phyloP scores from a whole-genome alignment of 2,797 vertebrate genomes.

The Taeniopygia guttata region DNA sequence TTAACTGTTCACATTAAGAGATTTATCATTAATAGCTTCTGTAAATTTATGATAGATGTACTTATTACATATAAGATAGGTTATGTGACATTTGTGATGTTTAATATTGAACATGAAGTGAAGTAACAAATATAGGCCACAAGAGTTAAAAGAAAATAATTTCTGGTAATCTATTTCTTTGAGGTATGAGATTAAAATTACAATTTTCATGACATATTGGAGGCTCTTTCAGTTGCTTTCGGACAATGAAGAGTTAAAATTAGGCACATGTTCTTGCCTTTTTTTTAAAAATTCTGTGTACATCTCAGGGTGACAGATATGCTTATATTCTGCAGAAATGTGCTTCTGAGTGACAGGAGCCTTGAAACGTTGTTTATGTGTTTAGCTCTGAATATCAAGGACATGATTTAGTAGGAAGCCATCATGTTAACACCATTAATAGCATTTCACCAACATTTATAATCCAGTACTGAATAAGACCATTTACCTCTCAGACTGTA shows the following conservation, averaged over 20 bases:
- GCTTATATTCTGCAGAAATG: constrained; percentile 61
- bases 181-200: constrained; percentile 22
- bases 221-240: neutral
- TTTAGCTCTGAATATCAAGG: constrained; percentile 65
- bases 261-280: constrained; percentile 6
- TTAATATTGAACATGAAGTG: constrained; percentile 1
- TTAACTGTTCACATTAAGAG: neutral
- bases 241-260: constrained; percentile 59
- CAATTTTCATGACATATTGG: constrained; percentile 33
- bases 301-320: constrained; percentile 59
- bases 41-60: neutral
- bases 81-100: neutral
- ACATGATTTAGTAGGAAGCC: constrained; percentile 44
- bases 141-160: neutral
- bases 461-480: constrained; percentile 2
- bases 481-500: neutral
- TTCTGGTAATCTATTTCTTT: neutral
- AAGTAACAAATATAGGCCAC: neutral
- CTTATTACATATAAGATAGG: neutral
- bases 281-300: neutral
- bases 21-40: neutral
- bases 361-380: constrained; percentile 63
- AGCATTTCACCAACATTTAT: constrained; percentile 51
- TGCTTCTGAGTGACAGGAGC: constrained; percentile 60
- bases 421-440: constrained; percentile 68